Evolutionary conservation across 2,888 invertebrate genomes (phyloP), one percentile per base, ranked within the genome.

Genomic region (Pheosia tremula): DNA sequence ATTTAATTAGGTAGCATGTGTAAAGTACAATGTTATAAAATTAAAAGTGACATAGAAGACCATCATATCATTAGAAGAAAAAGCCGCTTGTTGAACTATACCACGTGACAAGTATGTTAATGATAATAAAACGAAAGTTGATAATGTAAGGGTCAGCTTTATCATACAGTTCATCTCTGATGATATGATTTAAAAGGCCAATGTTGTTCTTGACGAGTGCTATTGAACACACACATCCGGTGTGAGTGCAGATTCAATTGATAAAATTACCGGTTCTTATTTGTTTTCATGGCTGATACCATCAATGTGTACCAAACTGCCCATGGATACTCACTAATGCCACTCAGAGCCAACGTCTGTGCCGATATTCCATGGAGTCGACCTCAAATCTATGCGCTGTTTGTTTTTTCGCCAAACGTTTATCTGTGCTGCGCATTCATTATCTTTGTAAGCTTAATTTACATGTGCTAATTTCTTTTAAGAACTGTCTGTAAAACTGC

Each of bases 151-250:
- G 4, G 9, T 9, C 10, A 43, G 9, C 43, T 43, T 4, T 4
- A 38, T 54, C 6, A 38, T 38, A 52, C 24, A n/a, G 54, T 38
- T 11, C 54, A n/a, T 54, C 5, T 38, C 5, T 41, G 7, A 43
- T 59, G 45, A 10, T 5, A 10, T 57, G 55, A 50, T 61, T 58
- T 65, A 60, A 66, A 59, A 66, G 67, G 69, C 62, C 60, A 57
- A 67, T 74, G 66, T 70, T 67, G 58, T 64, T 78, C 71, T 79
- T 76, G 74, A 72, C 69, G 59, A 66, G 72, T 72, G 69, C 71
- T 76, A 79, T 79, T 76, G 77, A 71, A 71, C 66, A 63, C 66
- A 64, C 67, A 72, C 77, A 78, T 82, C 82, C 83, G 83, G 70
- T 71, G 66, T 64, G 63, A 58, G 68, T 72, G 70, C 72, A 76